Conservation (phyloP, 2,113 vertebrate genomes). For the Sapajus apella region DNA sequence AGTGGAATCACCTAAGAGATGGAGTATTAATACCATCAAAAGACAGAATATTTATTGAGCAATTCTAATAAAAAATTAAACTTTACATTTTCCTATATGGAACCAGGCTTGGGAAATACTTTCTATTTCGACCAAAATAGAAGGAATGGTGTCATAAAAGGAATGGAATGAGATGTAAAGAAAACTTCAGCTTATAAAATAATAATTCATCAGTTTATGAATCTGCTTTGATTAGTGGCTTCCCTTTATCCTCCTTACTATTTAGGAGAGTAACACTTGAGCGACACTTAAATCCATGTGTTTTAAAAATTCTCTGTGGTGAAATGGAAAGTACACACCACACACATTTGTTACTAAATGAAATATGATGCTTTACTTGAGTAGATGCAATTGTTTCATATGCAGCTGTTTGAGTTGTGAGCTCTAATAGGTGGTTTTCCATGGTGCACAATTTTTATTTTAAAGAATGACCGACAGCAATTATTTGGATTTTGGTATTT, state of each 20-base stretch:
- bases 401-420: background rate
- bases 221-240: background rate
- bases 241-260: background rate
- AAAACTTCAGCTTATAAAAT: background rate
- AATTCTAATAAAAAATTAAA: background rate
- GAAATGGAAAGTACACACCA: background rate
- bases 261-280: background rate
- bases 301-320: background rate
- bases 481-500: background rate
- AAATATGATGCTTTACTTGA: background rate
- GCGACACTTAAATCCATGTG: fast-evolving
- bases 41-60: background rate
- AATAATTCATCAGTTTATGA: background rate
- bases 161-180: background rate
- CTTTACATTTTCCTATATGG: background rate
- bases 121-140: background rate
- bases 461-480: background rate
- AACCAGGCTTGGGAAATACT: background rate
- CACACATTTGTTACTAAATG: background rate
- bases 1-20: background rate
- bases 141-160: background rate
- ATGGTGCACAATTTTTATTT: background rate
- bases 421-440: background rate
- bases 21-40: background rate
- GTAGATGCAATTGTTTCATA: background rate